phyloP scores from a whole-genome alignment of 2,888 invertebrate species.

The Acleris cristana region DNA sequence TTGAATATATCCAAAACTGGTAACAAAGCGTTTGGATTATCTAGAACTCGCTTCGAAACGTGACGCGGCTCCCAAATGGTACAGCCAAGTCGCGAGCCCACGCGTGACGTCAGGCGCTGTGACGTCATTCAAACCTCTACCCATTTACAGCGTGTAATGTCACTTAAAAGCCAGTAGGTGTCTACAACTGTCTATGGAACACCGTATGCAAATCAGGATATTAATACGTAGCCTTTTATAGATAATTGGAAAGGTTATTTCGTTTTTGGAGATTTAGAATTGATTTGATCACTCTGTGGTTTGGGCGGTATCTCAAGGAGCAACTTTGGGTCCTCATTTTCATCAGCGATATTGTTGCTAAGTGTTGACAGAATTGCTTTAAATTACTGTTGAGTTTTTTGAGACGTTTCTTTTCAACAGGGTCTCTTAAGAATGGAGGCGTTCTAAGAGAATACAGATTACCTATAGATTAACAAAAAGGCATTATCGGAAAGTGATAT shows the following conservation, averaged over 20 bases:
- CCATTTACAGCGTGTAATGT: slow-evolving; percentile 7
- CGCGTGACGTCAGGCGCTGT: slow-evolving; percentile 23
- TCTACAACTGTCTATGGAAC: not conserved
- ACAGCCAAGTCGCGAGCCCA: slow-evolving; percentile 12
- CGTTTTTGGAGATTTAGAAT: too few relatives aligned
- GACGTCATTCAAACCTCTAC: slow-evolving; percentile 16
- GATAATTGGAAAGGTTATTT: too few relatives aligned
- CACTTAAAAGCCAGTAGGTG: not conserved
- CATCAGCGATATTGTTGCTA: not conserved
- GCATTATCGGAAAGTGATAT: too few relatives aligned
- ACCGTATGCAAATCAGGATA: not conserved
- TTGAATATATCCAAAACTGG: not conserved
- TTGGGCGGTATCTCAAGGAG: not conserved
- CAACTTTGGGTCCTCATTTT: not conserved
- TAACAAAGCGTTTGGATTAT: not conserved
- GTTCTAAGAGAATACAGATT: too few relatives aligned
- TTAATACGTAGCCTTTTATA: not conserved
- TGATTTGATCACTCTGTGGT: not conserved
- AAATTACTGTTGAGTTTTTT: too few relatives aligned
- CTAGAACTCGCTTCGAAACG: not conserved
- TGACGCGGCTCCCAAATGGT: not conserved
- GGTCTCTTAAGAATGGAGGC: too few relatives aligned
- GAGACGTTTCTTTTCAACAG: too few relatives aligned
- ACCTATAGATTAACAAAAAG: too few relatives aligned
- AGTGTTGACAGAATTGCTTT: not conserved